Evolutionary conservation across 2,888 invertebrate species (phyloP), one percentile per base, ranked within the genome.

Genomic region (Pollenia griseotomentosa): DNA sequence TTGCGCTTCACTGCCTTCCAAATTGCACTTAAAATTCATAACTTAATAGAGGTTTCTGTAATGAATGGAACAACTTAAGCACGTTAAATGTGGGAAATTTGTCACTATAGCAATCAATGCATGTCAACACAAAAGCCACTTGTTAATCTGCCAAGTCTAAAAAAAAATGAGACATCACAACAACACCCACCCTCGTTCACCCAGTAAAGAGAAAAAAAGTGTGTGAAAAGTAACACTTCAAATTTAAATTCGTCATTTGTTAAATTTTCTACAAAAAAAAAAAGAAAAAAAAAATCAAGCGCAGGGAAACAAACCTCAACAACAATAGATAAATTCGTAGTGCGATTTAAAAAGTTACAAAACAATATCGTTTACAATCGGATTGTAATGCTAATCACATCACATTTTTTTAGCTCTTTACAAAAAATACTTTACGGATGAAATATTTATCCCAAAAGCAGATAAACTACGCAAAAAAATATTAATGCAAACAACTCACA

Each of bases 371-470:
- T 90, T 89, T 89, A 74, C 90, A 91, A 92, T 91, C 92, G 91
- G 92, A 91, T 92, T 91, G 86, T 88, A 88, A 91, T 90, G 91
- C 91, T 91, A 92, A 92, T 91, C 92, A 90, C 63, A 63, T 61
- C 59, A 63, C 19, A 77, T 70, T 77, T 77, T 89, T 89, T 83
- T 88, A 53, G 79, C 66, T 82, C 53, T 53, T 48, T 46, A 59
- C 63, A 70, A 79, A 59, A 78, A 88, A 83, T 51, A 66, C 75
- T 71, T 85, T 80, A 74, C 77, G 74, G 65, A 71, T 83, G 68
- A 88, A 83, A 83, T 85, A 19, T 73, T 83, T 80, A 83, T 81
- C 83, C 85, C 19, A 84, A 87, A 81, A 81, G 84, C 71, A 86
- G 83, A 83, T 82, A 87, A 88, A 88, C 88, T 88, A 84, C 89